These are phyloP conservation scores for Helicolenus hilgendorfi DNA, from an alignment of 2,797 vertebrate genomes.

Conservation along the genomic window DNA sequence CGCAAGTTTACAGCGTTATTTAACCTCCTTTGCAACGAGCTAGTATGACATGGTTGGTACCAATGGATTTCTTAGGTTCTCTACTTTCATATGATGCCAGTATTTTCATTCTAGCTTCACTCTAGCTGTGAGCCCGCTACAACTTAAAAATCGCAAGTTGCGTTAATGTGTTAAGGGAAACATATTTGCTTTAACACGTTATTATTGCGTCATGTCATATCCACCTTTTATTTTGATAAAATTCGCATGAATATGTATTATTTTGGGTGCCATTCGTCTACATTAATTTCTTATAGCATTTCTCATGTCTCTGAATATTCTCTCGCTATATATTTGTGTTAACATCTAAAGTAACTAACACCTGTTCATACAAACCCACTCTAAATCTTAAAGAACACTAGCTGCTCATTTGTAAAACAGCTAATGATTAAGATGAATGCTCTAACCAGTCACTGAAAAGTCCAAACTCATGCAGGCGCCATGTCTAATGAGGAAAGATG, in stretches of 20 bases:
- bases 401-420: constrained; percentile 21
- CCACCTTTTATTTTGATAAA: background rate
- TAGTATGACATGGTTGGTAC: no score
- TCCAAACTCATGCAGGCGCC: constrained; percentile 10
- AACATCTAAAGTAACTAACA: background rate
- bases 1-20: no score
- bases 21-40: no score
- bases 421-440: constrained; percentile 42
- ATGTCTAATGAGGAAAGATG: constrained; percentile 65
- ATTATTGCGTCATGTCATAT: background rate
- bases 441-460: constrained; percentile 27
- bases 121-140: no score
- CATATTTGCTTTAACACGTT: no score
- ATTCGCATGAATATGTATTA: background rate
- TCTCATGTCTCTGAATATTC: background rate
- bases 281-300: background rate
- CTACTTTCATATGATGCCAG: no score
- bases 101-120: no score
- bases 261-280: background rate
- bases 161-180: no score
- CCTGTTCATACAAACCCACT: background rate
- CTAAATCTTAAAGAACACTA: constrained; percentile 8
- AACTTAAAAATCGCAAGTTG: no score
- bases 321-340: background rate
- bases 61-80: no score